Base-by-base conservation (phyloP, 2,797 vertebrate species). In the Sebastolobus altivelis region DNA sequence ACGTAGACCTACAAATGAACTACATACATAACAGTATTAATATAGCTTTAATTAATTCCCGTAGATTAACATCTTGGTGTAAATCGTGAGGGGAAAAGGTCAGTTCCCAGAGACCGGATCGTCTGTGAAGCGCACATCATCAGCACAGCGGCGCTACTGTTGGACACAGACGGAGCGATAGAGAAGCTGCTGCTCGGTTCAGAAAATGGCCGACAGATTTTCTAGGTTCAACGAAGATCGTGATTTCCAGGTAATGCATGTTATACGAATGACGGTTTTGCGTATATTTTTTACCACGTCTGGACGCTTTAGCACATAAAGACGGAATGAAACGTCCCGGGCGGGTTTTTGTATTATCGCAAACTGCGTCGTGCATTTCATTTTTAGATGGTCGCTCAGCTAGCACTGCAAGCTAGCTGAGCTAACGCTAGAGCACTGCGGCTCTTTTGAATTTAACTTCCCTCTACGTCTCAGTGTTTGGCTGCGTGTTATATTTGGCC, bases 141-240 rank as follows among this genome's bases (percentile, higher is more conserved):
- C 84, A 3, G 37, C 37, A 74, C 69, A 55, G 18, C 56, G 77
- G 77, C 72, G 70, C 82, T n/a, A 52, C 84, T 54, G 81, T 56
- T 61, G 80, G 79, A 67, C 77, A 74, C 84, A 87, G 75, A 83
- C 88, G 72, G 79, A 85, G 81, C 63, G 69, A 86, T 80, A 80
- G 66, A 91, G 89, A 85, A 90, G 87, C 88, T 87, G 90, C 91
- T 90, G 93, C 93, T 92, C 93, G 54, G 77, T 87, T 93, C 93
- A 96, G 96, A 98, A 99, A 96, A 99, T 99, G 98, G 98, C 98
- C 95, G 98, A 99, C 95, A 97, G 97, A 93, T 99, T 99, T 95
- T 98, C 98, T 94, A 97, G 98, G 90, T 99, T 99, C 95, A 99
- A 99, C 97, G 98, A 99, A 95, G 97, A 99, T 77, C 96, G 98